Evolutionary conservation across 2,888 invertebrate species (phyloP), one percentile per base, ranked within the genome.

Genomic region (Agonopterix heracliana): DNA sequence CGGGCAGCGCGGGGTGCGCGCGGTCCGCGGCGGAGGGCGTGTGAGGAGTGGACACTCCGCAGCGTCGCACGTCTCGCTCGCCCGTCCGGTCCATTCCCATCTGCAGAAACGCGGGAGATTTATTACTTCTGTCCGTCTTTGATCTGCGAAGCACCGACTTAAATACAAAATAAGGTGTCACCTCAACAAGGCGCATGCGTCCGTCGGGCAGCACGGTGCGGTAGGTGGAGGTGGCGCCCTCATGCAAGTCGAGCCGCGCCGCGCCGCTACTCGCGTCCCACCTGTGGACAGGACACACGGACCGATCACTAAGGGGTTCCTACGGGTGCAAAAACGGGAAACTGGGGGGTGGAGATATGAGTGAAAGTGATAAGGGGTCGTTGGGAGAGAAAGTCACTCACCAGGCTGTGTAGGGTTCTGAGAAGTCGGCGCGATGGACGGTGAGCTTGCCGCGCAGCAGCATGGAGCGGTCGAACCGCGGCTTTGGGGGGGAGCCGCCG

Each of bases 251-350:
- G 0, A 79, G 61, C 9, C 79, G 74, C 2, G 80, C 61, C 9
- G 74, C 66, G 12, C 82, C 82, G 48, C 63, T 78, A n/a, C 48
- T 53, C 7, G 75, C 69, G 55, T 85, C 78, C 71, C 74, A 83
- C 75, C 84, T 84, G 67, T 9, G 40, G 11, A 36, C 26, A 42
- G 40, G 11, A 36, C 26, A 42, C 14, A 43, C 38, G n/a, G 11
- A 10, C 38, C 38, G 11, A 10, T 11, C 38, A 10, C 38, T 11
- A 10, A 10, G 9, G n/a, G 3, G 4, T 3, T 26, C 26, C 26
- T 17, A 17, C 17, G 26, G 26, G 26, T 3, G 38, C 38, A 10
- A 10, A 38, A 4, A 38, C 4, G 10, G 38, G 1, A 38, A 11
- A 10, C 38, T 3, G 38, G 26, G 3, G 7, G 26, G 1, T 17